A percentile compares a stretch with the other conserved stretches of the same genome.
Evolutionary conservation across 1,140 invertebrate genomes (phyloP).

Genomic region (Zaprionus africanus): DNA sequence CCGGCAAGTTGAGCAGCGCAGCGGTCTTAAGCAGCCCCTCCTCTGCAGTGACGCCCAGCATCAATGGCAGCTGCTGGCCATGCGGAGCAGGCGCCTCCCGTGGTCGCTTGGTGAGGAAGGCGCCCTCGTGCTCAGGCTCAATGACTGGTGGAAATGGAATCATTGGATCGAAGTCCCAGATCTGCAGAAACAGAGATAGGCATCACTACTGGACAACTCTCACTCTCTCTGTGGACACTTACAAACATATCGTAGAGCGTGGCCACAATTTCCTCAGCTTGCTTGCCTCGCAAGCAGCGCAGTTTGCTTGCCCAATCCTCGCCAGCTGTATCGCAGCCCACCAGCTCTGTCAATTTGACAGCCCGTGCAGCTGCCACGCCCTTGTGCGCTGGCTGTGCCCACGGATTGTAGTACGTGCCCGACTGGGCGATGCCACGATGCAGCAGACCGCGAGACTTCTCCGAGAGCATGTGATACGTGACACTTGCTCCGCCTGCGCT

Average conservation of each 20-base stretch:
- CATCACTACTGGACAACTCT: not conserved
- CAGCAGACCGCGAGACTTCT: slow-evolving; percentile 88
- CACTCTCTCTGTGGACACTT: slow-evolving; percentile 58
- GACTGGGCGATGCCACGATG: slow-evolving; percentile 91
- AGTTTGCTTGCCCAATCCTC: slow-evolving; percentile 85
- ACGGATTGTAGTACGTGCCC: slow-evolving; percentile 91
- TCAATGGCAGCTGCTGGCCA: slow-evolving; percentile 87
- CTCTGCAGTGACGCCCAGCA: slow-evolving; percentile 88
- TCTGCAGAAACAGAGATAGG: slow-evolving; percentile 76
- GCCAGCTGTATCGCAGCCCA: slow-evolving; percentile 85
- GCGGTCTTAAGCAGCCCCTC: slow-evolving; percentile 89
- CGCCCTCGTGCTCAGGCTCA: slow-evolving; percentile 87
- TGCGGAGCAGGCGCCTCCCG: slow-evolving; percentile 85
- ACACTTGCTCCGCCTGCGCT: slow-evolving; percentile 89
- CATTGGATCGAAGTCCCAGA: slow-evolving; percentile 89
- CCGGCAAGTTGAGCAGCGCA: slow-evolving; percentile 79
- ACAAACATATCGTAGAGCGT: slow-evolving; percentile 86
- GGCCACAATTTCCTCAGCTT: slow-evolving; percentile 87
- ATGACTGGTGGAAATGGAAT: slow-evolving; percentile 90
- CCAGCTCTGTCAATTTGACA: slow-evolving; percentile 86
- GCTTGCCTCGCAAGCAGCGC: slow-evolving; percentile 86
- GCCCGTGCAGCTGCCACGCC: slow-evolving; percentile 87
- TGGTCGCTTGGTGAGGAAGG: slow-evolving; percentile 88
- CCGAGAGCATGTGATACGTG: slow-evolving; percentile 89
- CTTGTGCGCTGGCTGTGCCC: slow-evolving; percentile 88